Evolutionary conservation across 64 coral and sea anemone species (phyloP), one percentile per base, ranked within the genome.

Genomic region (Montipora efflorescens): DNA sequence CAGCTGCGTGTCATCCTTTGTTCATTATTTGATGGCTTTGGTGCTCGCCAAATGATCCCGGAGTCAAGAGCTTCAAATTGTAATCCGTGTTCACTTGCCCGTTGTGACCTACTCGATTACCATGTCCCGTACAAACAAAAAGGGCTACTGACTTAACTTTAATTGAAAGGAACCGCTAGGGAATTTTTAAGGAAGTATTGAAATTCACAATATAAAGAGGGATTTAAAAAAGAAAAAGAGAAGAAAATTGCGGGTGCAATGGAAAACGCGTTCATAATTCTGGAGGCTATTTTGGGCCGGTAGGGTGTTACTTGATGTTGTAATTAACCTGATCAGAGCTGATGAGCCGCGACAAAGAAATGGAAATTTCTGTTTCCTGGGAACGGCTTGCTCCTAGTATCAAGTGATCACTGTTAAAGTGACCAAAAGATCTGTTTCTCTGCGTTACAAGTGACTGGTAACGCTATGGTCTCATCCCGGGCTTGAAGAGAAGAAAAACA

Each of bases 1-100:
- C 82, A 86, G 82, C 82, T 67, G 82, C 82, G 64, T 86, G 82
- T 48, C 18, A 21, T 70, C 45, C 12, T 69, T 86, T 71, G 76
- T 78, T 78, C 43, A 9, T 13, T 48, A 48, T 25, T 71, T 46
- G 18, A 46, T 20, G 82, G 67, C 47, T 48, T 70, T 19, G 47
- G 71, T 36, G 19, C 47, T 43, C 66, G 67, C 44, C 66, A 71
- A 11, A 36, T 71, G 66, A 86, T 16, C 44, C 68, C 3, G 6
- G 10, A 70, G 66, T 72, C 64, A 86, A 72, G 64, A 47, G 82
- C 9, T 71, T 70, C 46, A 5, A 16, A 7, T 12, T 20, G 9
- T 76, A 15, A 74, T 8, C 71, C 0, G 10, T 74, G 8, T 74
- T 74, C 23, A 44, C 25, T 76, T 36, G 28, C 3, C 46, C 16